A percentile compares a stretch with the other conserved stretches of the same genome.
These are phyloP conservation scores for Oligia fasciuncula DNA, from an alignment of 2,888 invertebrate species.

Conservation along the genomic window DNA sequence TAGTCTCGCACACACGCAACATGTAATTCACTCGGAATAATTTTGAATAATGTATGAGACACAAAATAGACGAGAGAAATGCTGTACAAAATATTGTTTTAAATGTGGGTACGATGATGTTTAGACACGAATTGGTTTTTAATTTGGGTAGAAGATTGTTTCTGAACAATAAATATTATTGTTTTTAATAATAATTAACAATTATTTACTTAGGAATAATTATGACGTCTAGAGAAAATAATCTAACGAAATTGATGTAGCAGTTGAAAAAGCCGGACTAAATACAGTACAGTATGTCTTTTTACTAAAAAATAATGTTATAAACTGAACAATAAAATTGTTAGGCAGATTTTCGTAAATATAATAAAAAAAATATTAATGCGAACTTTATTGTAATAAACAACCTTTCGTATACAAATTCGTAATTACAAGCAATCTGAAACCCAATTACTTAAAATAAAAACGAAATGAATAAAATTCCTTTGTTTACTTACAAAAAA, in stretches of 20 bases:
- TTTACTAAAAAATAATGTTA: not conserved
- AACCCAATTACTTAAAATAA: constrained; percentile 22
- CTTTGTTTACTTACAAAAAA: constrained; percentile 31
- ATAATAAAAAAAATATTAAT: not conserved
- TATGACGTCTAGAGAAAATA: not conserved
- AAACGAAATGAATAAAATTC: constrained; percentile 7
- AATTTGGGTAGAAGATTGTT: not conserved
- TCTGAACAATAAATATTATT: not conserved
- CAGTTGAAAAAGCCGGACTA: not conserved
- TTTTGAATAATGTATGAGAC: constrained; percentile 83
- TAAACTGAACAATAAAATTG: constrained; percentile 1
- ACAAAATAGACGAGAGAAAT: constrained; percentile 69
- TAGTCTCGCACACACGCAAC: constrained; percentile 67
- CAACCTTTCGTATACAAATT: not conserved
- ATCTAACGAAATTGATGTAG: not conserved
- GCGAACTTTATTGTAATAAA: not conserved
- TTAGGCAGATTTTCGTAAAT: not conserved
- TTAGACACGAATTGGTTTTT: constrained; percentile 49
- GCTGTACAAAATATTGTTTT: constrained; percentile 70
- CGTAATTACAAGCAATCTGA: not conserved
- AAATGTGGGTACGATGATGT: constrained; percentile 60
- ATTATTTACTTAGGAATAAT: not conserved
- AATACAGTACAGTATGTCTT: not conserved
- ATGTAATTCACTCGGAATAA: constrained; percentile 75
- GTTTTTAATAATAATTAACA: not conserved